A percentile compares a stretch with the other conserved stretches of the same genome.
These are phyloP conservation scores for Protodeltote pygarga DNA, from an alignment of 2,888 invertebrate species.

Conservation along the genomic window DNA sequence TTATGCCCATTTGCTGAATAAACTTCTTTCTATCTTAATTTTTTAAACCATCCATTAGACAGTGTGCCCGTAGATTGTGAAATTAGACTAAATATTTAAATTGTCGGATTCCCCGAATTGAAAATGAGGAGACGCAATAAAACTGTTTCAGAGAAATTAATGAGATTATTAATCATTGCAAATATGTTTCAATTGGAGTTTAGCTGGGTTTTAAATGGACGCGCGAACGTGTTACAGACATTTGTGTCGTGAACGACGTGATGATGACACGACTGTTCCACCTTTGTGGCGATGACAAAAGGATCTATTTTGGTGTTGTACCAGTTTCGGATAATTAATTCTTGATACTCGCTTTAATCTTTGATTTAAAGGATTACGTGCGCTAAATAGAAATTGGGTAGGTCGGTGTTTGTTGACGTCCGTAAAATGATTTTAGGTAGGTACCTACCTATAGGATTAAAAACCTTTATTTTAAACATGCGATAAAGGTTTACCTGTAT, in stretches of 20 bases:
- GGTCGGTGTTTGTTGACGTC: background rate
- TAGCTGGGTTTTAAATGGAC: constrained; percentile 49
- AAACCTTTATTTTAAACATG: too few relatives aligned
- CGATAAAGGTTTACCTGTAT: too few relatives aligned
- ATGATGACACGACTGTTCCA: constrained; percentile 30
- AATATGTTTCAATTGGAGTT: constrained; percentile 48
- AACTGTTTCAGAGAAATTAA: constrained; percentile 39
- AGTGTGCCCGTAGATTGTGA: too few relatives aligned
- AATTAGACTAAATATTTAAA: constrained; percentile 29
- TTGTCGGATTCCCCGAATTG: constrained; percentile 33
- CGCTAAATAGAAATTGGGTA: constrained; percentile 6
- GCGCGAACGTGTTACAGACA: constrained; percentile 28
- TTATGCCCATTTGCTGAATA: too few relatives aligned
- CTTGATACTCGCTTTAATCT: constrained; percentile 17
- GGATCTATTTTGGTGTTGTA: constrained; percentile 20
- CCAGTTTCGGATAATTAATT: constrained; percentile 27
- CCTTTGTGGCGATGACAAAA: constrained; percentile 30
- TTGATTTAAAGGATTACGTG: constrained; percentile 20
- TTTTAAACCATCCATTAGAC: too few relatives aligned
- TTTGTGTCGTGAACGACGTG: constrained; percentile 30
- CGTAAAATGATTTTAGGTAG: too few relatives aligned
- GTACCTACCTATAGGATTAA: too few relatives aligned
- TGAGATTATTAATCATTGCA: constrained; percentile 48
- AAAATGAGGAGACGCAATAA: constrained; percentile 37
- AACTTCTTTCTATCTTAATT: too few relatives aligned